Base-by-base conservation (phyloP, 2,113 vertebrate species). In the Otolemur garnettii region DNA sequence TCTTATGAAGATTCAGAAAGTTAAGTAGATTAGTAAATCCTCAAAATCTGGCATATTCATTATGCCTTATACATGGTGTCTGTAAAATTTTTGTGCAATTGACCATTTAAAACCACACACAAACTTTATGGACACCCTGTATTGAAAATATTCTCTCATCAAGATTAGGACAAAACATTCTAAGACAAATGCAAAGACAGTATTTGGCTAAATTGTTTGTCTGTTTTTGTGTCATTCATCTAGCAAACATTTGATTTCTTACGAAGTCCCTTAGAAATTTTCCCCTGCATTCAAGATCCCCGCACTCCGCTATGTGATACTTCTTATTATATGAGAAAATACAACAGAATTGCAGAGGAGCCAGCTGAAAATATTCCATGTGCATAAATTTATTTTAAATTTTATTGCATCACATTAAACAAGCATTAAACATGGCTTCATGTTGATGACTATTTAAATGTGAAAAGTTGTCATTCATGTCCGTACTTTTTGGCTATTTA, bases 391-490 rank as follows among this genome's bases (percentile, higher is more conserved):
- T 98, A 98, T 99, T 99, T 98, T 98, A 94, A 98, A 98, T 97
- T 98, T 98, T 99, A 98, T 98, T 98, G 98, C 96, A 72, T 98
- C 97, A 98, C 98, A 98, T 98, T 98, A 95, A 98, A 98, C 97
- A 99, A 98, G 98, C 98, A 98, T 98, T 98, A 98, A 98, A 98
- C 98, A 98, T 98, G 98, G 98, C 98, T 98, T 99, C 97, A 98
- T 98, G 98, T 98, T 96, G 97, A 98, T 98, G 97, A 97, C 78
- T 98, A 96, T 98, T 97, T 97, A 97, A 98, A 93, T 98, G 98
- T 98, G 98, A 98, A 98, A 99, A 98, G 97, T 97, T 93, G 89
- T 98, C 98, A 98, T 98, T 98, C 98, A 97, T 92, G 90, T 98
- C 97, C 97, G 97, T 98, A 97, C 87, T 88, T 96, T 97, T 98